phyloP scores from a whole-genome alignment of 2,888 invertebrate species.

The Hypsopygia costalis region DNA sequence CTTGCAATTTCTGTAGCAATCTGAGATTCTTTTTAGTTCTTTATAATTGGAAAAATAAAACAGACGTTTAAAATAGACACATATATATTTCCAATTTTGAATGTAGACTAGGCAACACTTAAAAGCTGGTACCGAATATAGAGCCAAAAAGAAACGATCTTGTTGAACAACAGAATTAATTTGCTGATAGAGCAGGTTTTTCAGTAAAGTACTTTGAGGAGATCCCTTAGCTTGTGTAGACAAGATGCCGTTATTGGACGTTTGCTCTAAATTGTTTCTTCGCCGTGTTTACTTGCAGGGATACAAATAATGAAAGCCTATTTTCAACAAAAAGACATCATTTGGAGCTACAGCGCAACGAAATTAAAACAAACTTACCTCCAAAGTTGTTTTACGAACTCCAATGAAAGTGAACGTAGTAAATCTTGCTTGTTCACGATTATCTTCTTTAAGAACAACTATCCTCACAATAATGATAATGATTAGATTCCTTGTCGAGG shows the following conservation, averaged over 20 bases:
- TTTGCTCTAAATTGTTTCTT: conserved; percentile 31
- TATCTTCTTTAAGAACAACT: conserved; percentile 37
- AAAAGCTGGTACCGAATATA: conserved; percentile 39
- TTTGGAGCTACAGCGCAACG: no score
- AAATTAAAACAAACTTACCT: conserved; percentile 13
- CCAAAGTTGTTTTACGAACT: conserved; percentile 6
- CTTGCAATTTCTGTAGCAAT: conserved; percentile 17
- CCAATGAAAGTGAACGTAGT: conserved; percentile 20
- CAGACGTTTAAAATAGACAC: no score
- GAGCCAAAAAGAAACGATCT: conserved; percentile 42
- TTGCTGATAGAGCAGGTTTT: conserved; percentile 52
- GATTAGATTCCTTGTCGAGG: conserved; percentile 43
- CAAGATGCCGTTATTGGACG: conserved; percentile 26
- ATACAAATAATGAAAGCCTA: neutral
- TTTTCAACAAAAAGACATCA: no score
- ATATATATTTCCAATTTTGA: no score
- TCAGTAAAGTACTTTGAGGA: conserved; percentile 50
- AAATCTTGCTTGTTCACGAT: conserved; percentile 37
- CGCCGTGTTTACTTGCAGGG: conserved; percentile 15
- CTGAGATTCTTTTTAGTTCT: conserved; percentile 13
- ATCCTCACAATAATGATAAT: conserved; percentile 48
- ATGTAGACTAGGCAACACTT: conserved; percentile 37
- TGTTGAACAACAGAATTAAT: conserved; percentile 49
- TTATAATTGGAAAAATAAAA: no score
- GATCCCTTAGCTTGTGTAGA: conserved; percentile 30